Evolutionary conservation across 92 coral and sea anemone species (phyloP).

Genomic region (Diadumene lineata): DNA sequence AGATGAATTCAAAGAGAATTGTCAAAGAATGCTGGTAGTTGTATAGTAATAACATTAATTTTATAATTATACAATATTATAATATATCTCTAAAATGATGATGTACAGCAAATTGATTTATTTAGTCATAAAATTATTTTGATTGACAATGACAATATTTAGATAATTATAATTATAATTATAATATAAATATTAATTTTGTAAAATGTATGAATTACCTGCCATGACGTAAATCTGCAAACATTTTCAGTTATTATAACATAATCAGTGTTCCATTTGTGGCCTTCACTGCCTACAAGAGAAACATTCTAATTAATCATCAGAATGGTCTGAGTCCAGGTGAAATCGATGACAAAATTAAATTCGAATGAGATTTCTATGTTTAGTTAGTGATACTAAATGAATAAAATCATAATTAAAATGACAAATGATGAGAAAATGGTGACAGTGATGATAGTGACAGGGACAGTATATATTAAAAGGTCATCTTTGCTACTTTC

Average conservation of each 20-base stretch:
- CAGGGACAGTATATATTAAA: background rate
- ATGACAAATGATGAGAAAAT: background rate
- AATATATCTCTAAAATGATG: no score
- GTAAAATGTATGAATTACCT: conserved; percentile 33
- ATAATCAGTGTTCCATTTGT: conserved; percentile 44
- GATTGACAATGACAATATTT: no score
- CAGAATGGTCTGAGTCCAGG: no score
- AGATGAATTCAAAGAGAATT: no score
- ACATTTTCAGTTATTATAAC: conserved; percentile 68
- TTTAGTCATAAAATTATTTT: no score
- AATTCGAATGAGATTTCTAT: background rate
- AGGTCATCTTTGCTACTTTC: background rate
- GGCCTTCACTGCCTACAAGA: conserved; percentile 48
- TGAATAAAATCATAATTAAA: no score
- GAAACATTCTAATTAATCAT: background rate
- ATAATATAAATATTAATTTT: no score
- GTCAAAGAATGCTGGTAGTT: conserved; percentile 5
- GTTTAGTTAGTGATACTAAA: no score
- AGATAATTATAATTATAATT: no score
- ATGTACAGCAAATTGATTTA: no score
- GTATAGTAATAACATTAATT: no score
- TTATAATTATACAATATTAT: background rate
- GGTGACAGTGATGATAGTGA: background rate
- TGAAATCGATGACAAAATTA: no score
- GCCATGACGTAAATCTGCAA: conserved; percentile 75